phyloP scores from a whole-genome alignment of 2,888 invertebrate species.

The Agrotis segetum region DNA sequence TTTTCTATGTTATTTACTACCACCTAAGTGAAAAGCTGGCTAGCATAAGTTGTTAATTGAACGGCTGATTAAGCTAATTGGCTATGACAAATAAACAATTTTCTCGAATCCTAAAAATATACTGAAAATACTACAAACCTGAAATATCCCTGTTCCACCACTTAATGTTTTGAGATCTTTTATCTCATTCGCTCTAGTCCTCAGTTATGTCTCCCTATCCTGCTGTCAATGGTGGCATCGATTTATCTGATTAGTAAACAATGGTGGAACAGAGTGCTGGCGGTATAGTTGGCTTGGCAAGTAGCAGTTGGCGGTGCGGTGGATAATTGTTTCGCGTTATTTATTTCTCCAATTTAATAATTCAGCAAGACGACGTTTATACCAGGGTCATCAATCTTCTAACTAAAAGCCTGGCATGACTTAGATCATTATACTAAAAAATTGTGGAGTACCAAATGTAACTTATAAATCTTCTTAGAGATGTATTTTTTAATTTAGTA shows the following conservation, averaged over 20 bases:
- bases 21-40: too few species aligned
- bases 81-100: background rate
- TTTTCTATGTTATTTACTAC: too few species aligned
- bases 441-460: too few species aligned
- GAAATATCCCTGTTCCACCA: slow-evolving; percentile 19
- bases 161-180: background rate
- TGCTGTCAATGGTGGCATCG: slow-evolving; percentile 44
- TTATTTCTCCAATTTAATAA: slow-evolving; percentile 42
- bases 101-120: background rate
- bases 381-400: too few species aligned
- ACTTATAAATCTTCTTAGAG: too few species aligned
- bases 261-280: slow-evolving; percentile 29
- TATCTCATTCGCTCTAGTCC: background rate
- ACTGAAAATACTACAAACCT: too few species aligned
- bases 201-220: background rate
- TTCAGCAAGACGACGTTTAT: slow-evolving; percentile 31
- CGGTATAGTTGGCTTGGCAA: slow-evolving; percentile 17
- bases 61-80: too few species aligned
- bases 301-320: slow-evolving; percentile 20
- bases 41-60: too few species aligned
- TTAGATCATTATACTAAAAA: too few species aligned
- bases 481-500: too few species aligned
- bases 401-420: too few species aligned
- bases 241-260: slow-evolving; percentile 33
- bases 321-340: slow-evolving; percentile 25